Evolutionary conservation across 2,888 invertebrate genomes (phyloP), one percentile per base, ranked within the genome.

Genomic region (Rhamnusium bicolor): DNA sequence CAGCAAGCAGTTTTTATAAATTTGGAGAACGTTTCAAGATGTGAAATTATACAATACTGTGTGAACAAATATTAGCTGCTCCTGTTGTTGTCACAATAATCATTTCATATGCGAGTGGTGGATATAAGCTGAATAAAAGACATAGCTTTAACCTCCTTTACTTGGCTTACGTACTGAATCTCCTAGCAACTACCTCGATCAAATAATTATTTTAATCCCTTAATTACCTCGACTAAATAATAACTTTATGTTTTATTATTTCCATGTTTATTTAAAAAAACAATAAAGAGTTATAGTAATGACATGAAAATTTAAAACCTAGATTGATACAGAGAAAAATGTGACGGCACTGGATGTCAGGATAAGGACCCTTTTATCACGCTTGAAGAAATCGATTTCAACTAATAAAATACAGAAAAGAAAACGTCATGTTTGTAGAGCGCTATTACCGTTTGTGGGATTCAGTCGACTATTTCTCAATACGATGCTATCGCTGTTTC

Each of bases 381-480:
- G 78, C 79, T 79, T 69, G 70, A 79, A 78, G 81, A 75, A 82
- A 81, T 83, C 82, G 80, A 82, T 83, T 81, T 77, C 78, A 63
- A 61, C 79, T 78, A 82, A 82, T 82, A 81, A 83, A 82, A 83
- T 80, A 79, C 75, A 76, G 80, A 82, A 80, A 79, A 79, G 79
- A 78, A 79, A 81, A 77, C 76, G 78, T 79, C 77, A 75, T 82
- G 82, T 81, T 81, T 82, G 81, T 74, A 73, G 76, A 79, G 73
- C 70, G 73, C 73, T 78, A 76, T 79, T 78, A 75, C 72, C 74
- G 78, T 62, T 72, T 78, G 76, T 60, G 72, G 74, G 74, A 73
- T 74, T 74, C 73, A 62, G 62, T 62, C 56, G 71, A 72, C 69
- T 75, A 71, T 72, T 71, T 69, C 73, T 71, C 71, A 71, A 73